Evolutionary conservation across 2,888 invertebrate species (phyloP).

Genomic region (Tetragnatha montana): DNA sequence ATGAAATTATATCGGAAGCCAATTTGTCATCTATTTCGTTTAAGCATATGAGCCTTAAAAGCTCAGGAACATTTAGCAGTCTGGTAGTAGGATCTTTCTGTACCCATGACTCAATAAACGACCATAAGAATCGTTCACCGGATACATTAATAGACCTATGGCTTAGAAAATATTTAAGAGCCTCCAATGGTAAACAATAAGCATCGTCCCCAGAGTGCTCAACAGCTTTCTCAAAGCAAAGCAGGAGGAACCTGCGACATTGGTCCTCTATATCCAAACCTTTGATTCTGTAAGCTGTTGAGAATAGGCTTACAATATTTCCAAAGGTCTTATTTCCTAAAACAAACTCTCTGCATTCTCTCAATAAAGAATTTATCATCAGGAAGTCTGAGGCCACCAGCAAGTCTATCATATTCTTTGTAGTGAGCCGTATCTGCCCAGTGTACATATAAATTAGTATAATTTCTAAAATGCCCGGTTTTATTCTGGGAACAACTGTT

Average conservation of each 20-base stretch:
- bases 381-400: too few species aligned
- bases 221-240: slow-evolving; percentile 24
- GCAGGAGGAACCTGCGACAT: too few species aligned
- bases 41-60: not conserved
- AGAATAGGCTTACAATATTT: slow-evolving; percentile 14
- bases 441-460: too few species aligned
- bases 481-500: too few species aligned
- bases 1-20: not conserved
- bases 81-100: not conserved
- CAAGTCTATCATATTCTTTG: too few species aligned
- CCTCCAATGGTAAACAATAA: not conserved
- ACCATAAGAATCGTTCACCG: not conserved
- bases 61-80: not conserved
- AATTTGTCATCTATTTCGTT: too few species aligned
- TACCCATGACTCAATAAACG: slow-evolving; percentile 12
- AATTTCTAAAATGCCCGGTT: too few species aligned
- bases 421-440: too few species aligned
- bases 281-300: slow-evolving; percentile 2
- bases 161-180: slow-evolving; percentile 4
- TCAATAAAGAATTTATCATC: too few species aligned
- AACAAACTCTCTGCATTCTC: not conserved
- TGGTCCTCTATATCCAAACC: not conserved
- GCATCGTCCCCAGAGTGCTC: not conserved
- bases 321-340: not conserved
- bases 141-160: slow-evolving; percentile 32